These are phyloP conservation scores for Hybognathus amarus DNA, from an alignment of 2,797 vertebrate genomes.

Conservation along the genomic window DNA sequence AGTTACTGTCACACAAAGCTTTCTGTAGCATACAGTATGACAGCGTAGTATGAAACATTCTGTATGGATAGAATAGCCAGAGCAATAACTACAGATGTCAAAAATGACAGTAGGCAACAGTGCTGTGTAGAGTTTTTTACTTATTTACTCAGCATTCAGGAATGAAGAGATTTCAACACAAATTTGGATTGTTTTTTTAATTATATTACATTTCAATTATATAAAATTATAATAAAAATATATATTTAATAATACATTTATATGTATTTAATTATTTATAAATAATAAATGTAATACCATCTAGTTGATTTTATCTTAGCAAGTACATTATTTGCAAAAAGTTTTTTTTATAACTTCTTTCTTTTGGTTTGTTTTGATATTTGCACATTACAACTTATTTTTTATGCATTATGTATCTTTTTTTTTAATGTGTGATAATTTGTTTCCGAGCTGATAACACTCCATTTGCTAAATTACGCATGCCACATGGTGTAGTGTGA, in stretches of 20 bases:
- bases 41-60: not conserved
- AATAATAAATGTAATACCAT: conserved; percentile 51
- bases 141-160: not conserved
- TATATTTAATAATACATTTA: not conserved
- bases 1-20: not conserved
- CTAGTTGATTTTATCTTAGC: conserved; percentile 63
- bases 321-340: conserved; percentile 65
- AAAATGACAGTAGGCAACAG: not conserved
- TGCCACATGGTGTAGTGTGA: not conserved
- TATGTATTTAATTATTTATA: not conserved
- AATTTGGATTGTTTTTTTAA: no score
- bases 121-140: not conserved
- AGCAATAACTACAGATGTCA: not conserved
- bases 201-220: not conserved
- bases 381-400: not conserved
- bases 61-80: not conserved
- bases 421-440: not conserved
- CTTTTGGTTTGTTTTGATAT: not conserved
- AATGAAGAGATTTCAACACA: not conserved
- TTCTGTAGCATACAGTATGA: not conserved
- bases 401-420: conserved; percentile 1
- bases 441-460: not conserved
- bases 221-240: not conserved
- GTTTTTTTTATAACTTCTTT: conserved; percentile 63
- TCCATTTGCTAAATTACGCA: not conserved